Percentiles rank a stretch among this genome's conserved stretches.
phyloP scores from a whole-genome alignment of 2,113 vertebrate genomes.

The Okapia johnstoni region DNA sequence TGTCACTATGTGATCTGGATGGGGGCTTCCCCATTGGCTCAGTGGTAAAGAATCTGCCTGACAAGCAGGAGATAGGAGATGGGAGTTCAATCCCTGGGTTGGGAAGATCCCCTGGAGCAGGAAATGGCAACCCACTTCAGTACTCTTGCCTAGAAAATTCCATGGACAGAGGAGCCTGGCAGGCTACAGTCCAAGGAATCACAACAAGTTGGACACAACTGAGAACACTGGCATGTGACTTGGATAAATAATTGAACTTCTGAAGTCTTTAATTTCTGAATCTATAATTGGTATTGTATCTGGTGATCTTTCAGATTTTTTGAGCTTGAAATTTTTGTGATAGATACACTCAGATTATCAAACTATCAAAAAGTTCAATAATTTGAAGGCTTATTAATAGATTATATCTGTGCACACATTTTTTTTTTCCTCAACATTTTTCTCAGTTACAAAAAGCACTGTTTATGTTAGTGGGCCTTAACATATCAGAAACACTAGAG shows the following conservation, averaged over 20 bases:
- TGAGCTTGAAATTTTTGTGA: background rate
- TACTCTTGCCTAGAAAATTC: background rate
- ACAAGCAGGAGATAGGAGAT: background rate
- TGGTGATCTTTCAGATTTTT: background rate
- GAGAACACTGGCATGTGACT: background rate
- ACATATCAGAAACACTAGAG: background rate
- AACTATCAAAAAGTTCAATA: background rate
- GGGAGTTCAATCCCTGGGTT: background rate
- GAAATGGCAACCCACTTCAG: background rate
- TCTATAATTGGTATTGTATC: background rate
- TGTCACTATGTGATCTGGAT: background rate
- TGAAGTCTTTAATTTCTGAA: background rate
- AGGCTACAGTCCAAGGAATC: background rate
- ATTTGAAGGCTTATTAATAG: background rate
- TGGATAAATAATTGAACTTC: background rate
- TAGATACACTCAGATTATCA: background rate
- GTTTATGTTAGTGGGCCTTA: background rate
- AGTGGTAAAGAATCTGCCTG: background rate
- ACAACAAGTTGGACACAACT: background rate
- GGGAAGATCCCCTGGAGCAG: background rate
- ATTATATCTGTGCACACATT: background rate
- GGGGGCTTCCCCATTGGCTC: background rate
- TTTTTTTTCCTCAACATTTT: background rate
- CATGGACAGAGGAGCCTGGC: background rate
- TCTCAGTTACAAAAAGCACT: background rate